Evolutionary conservation across 2,797 vertebrate species (phyloP).

Genomic region (Schizopygopsis pylzovi): DNA sequence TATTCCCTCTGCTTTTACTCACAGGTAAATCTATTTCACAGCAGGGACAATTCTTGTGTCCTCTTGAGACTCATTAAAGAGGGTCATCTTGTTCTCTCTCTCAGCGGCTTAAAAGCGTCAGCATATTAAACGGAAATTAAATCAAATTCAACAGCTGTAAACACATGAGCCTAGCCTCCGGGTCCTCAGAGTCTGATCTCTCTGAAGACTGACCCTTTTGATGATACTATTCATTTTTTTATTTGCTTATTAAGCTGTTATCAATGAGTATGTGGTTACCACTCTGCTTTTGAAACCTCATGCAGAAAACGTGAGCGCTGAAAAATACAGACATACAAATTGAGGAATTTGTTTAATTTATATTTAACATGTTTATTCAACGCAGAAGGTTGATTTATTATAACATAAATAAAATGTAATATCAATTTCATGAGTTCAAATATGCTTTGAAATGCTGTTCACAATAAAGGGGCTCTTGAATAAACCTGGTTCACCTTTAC

Average conservation of each 20-base stretch:
- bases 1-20: slow-evolving; percentile 82
- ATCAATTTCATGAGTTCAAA: too few species aligned
- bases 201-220: neutral
- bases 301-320: neutral
- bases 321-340: neutral
- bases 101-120: neutral
- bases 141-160: neutral
- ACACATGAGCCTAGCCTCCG: neutral
- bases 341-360: neutral
- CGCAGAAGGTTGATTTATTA: neutral
- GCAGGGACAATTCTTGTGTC: neutral
- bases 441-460: neutral
- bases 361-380: neutral
- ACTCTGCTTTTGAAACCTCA: neutral
- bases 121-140: neutral
- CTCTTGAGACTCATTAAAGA: slow-evolving; percentile 9
- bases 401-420: neutral
- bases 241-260: neutral
- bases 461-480: too few species aligned
- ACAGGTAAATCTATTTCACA: slow-evolving; percentile 77
- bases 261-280: neutral
- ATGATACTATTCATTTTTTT: neutral
- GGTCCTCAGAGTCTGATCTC: neutral
- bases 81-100: neutral
- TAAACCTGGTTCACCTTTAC: too few species aligned